phyloP scores from a whole-genome alignment of 2,888 invertebrate species.

The Rotaria macrura region DNA sequence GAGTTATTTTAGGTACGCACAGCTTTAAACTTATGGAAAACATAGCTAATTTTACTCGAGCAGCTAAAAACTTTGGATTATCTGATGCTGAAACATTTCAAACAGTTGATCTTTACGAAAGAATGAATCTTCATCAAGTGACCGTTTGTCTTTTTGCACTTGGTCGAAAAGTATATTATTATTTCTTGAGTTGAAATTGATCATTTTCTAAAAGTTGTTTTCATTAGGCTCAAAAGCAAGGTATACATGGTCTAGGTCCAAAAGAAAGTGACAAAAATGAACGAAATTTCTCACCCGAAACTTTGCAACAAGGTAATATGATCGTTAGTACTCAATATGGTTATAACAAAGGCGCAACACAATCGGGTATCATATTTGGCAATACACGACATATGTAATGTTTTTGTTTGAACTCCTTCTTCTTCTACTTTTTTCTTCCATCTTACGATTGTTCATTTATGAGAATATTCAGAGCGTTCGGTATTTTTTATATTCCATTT shows the following conservation, averaged over 20 bases:
- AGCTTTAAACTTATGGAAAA: constrained; percentile 32
- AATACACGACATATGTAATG: constrained; percentile 31
- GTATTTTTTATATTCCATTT: background rate
- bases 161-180: constrained; percentile 23
- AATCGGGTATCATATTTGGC: constrained; percentile 24
- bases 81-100: constrained; percentile 29
- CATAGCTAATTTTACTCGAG: background rate
- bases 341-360: constrained; percentile 26
- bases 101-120: constrained; percentile 32
- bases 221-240: constrained; percentile 26
- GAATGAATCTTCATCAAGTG: constrained; percentile 32
- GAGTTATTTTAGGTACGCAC: background rate
- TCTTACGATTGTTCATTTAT: background rate
- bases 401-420: too few relatives aligned
- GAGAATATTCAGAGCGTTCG: background rate
- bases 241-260: constrained; percentile 26
- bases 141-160: constrained; percentile 26
- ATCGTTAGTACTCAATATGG: constrained; percentile 27
- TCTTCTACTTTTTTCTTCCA: too few relatives aligned
- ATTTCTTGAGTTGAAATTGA: too few relatives aligned
- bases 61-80: constrained; percentile 23
- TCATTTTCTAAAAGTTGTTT: too few relatives aligned
- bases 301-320: constrained; percentile 1
- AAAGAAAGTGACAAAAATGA: constrained; percentile 26
- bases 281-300: constrained; percentile 24